Percentiles rank a stretch among this genome's conserved stretches.
Conservation (phyloP, 2,888 invertebrate species). For the Nymphalis urticae region DNA sequence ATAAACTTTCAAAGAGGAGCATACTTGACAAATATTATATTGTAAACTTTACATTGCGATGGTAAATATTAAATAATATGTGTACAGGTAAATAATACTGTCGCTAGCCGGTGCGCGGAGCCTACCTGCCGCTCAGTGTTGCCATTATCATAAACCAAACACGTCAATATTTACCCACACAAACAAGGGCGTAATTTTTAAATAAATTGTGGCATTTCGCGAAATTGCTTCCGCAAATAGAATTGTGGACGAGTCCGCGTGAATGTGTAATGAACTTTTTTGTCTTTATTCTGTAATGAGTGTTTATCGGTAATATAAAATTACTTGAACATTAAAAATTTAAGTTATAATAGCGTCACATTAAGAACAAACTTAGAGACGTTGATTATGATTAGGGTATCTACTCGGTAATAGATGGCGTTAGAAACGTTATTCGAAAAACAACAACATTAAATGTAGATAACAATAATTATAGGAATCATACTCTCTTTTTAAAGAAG, state of each 20-base stretch:
- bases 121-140: constrained; percentile 75
- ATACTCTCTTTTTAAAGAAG: too few relatives aligned
- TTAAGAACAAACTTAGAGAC: background rate
- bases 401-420: constrained; percentile 38
- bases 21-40: constrained; percentile 80
- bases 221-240: constrained; percentile 80
- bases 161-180: constrained; percentile 81
- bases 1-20: constrained; percentile 77
- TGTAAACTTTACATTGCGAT: constrained; percentile 77
- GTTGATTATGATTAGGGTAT: background rate
- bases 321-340: background rate
- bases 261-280: constrained; percentile 73
- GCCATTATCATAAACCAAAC: constrained; percentile 82
- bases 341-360: background rate
- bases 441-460: background rate
- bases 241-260: constrained; percentile 70
- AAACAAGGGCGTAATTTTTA: constrained; percentile 82
- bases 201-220: constrained; percentile 82
- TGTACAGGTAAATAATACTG: constrained; percentile 75
- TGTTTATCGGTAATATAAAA: constrained; percentile 40
- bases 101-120: constrained; percentile 63
- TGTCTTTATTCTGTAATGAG: constrained; percentile 57
- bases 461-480: too few relatives aligned
- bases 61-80: constrained; percentile 80
- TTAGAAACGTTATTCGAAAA: constrained; percentile 3